Percentiles rank a stretch among this genome's conserved stretches.
phyloP scores from a whole-genome alignment of 2,797 vertebrate species.

The Sebastes matsubarae region DNA sequence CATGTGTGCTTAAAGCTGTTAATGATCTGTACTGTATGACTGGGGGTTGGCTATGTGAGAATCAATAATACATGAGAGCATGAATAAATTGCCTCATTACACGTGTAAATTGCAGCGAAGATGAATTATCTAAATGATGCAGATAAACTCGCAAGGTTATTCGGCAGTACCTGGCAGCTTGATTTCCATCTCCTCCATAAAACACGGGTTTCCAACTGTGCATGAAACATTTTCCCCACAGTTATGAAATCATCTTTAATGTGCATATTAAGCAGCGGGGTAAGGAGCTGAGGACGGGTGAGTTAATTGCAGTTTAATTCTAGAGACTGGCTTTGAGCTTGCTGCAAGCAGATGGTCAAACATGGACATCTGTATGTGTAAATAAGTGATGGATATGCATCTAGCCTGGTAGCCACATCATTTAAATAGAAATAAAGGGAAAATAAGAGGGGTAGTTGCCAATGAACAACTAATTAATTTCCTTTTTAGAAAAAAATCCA shows the following conservation, averaged over 20 bases:
- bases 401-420: not conserved
- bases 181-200: conserved; percentile 5
- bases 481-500: no score
- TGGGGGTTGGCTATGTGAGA: not conserved
- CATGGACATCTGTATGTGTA: not conserved
- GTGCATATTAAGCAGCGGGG: not conserved
- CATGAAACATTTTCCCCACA: not conserved
- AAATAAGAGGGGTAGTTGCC: fast-evolving
- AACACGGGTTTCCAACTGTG: not conserved
- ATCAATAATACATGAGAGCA: conserved; percentile 32
- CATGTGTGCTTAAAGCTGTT: not conserved
- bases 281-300: not conserved
- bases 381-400: not conserved
- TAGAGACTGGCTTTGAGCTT: not conserved
- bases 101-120: not conserved
- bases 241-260: not conserved
- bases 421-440: not conserved
- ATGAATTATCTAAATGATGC: conserved; percentile 6
- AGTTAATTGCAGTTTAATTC: not conserved
- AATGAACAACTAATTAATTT: no score
- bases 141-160: conserved; percentile 2
- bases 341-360: not conserved
- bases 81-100: conserved; percentile 23
- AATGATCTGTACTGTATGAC: not conserved
- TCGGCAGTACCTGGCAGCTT: not conserved